Conservation (phyloP, 2,888 invertebrate genomes). For the Heliconius erato region DNA sequence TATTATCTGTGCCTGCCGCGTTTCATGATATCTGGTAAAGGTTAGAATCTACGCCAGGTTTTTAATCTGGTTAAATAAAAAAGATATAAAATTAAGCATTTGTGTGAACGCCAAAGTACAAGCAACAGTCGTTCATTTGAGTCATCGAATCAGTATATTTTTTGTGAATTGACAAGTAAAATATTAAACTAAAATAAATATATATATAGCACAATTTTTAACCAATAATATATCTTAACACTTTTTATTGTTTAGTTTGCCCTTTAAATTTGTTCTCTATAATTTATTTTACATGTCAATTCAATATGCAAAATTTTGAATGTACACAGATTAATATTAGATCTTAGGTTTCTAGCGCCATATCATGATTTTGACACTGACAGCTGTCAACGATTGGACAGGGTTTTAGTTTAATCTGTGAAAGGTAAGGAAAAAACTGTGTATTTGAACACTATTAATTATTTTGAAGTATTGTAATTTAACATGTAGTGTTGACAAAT, state of each 20-base stretch:
- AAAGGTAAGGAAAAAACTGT: constrained; percentile 66
- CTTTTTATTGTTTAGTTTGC: not conserved
- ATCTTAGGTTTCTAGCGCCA: constrained; percentile 26
- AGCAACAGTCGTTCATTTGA: not conserved
- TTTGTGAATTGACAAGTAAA: constrained; percentile 3
- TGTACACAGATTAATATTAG: constrained; percentile 26
- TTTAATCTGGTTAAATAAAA: not conserved
- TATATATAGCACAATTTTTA: not conserved
- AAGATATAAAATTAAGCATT: not conserved
- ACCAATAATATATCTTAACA: not conserved
- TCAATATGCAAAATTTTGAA: not conserved
- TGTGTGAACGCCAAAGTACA: not conserved
- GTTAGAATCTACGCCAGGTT: not conserved
- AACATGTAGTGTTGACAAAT: not conserved
- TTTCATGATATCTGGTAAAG: not conserved
- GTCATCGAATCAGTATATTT: not conserved
- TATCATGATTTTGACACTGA: constrained; percentile 41
- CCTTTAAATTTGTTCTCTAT: not conserved
- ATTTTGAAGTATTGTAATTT: constrained; percentile 37
- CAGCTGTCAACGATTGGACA: constrained; percentile 57
- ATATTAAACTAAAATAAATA: not conserved
- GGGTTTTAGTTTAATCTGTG: constrained; percentile 57
- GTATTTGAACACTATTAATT: constrained; percentile 61
- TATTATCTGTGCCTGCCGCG: not conserved
- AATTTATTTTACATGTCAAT: constrained; percentile 1